These are phyloP conservation scores for Rhynchomys soricoides DNA, from an alignment of 2,113 vertebrate genomes.

Conservation along the genomic window DNA sequence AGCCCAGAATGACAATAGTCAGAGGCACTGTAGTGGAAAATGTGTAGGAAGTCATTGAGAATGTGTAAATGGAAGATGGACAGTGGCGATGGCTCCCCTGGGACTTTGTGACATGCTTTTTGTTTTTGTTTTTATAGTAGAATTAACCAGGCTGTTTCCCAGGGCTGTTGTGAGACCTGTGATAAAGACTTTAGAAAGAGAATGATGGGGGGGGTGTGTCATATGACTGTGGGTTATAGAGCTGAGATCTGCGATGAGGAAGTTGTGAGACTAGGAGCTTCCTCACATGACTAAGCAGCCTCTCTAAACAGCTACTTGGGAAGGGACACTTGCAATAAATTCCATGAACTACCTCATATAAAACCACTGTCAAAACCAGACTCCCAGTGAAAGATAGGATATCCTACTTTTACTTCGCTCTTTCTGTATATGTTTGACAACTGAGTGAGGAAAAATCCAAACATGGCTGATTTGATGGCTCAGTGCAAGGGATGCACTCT, in stretches of 20 bases:
- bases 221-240: background rate
- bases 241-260: background rate
- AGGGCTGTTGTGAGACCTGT: background rate
- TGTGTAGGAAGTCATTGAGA: background rate
- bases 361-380: background rate
- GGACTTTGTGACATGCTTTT: background rate
- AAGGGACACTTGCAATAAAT: background rate
- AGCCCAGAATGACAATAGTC: background rate
- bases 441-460: too few species aligned
- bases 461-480: background rate
- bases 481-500: fast-evolving
- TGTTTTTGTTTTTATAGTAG: background rate
- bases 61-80: background rate
- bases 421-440: background rate
- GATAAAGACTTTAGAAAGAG: background rate
- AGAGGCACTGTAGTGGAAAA: background rate
- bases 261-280: background rate
- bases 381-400: background rate
- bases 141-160: background rate
- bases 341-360: background rate
- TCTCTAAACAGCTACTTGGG: background rate
- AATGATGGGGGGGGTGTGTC: background rate
- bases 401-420: background rate
- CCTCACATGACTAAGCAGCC: too few species aligned
- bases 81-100: background rate